A percentile compares a stretch with the other conserved stretches of the same genome.
Evolutionary conservation across 2,797 vertebrate species (phyloP).

Genomic region (Paramormyrops hopkinsi): DNA sequence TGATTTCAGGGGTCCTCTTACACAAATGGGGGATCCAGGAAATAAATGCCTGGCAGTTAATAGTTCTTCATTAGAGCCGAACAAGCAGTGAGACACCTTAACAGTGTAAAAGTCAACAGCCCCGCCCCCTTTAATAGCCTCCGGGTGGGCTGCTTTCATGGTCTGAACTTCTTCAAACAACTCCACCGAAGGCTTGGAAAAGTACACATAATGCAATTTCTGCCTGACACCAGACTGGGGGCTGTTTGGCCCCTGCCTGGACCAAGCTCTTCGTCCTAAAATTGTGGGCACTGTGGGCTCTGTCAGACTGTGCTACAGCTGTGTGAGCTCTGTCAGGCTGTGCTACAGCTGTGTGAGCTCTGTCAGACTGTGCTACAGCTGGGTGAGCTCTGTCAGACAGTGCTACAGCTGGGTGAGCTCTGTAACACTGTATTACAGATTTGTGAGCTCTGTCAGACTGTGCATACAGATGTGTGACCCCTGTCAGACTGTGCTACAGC

Average conservation of each 20-base stretch:
- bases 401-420: neutral
- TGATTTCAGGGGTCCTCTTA: neutral
- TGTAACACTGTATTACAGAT: neutral
- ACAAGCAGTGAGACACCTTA: neutral
- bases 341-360: neutral
- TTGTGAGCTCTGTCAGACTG: neutral
- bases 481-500: neutral
- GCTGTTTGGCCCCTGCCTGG: slow-evolving; percentile 30
- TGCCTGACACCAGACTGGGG: slow-evolving; percentile 33
- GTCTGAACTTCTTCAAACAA: slow-evolving; percentile 24
- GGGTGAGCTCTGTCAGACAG: neutral
- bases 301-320: neutral
- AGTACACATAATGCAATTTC: slow-evolving; percentile 55
- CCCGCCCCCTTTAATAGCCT: slow-evolving; percentile 30
- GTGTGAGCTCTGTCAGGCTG: neutral
- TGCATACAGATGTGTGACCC: neutral
- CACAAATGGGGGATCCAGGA: slow-evolving; percentile 17
- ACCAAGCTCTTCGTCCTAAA: neutral
- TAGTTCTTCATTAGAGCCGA: neutral
- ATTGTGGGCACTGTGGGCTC: neutral
- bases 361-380: neutral
- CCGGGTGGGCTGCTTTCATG: slow-evolving; percentile 18
- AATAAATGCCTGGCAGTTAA: neutral
- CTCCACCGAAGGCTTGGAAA: slow-evolving; percentile 44
- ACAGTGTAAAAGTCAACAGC: neutral